Evolutionary conservation across 2,888 invertebrate species (phyloP).

Genomic region (Amphipyra tragopoginis): DNA sequence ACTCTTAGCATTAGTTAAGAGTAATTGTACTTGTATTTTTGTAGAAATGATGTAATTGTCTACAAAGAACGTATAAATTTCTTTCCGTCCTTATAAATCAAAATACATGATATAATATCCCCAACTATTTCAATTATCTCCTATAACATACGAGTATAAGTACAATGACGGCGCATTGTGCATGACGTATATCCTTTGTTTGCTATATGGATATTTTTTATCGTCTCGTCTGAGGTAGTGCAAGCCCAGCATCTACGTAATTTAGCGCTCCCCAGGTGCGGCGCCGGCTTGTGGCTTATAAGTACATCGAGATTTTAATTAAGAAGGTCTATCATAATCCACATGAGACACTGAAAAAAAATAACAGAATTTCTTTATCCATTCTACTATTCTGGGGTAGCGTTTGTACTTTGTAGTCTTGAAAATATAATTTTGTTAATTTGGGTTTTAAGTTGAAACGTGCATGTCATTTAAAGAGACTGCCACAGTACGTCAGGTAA

Average conservation of each 20-base stretch:
- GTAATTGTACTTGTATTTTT: too few relatives aligned
- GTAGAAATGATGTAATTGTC: too few relatives aligned
- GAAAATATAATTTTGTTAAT: not conserved
- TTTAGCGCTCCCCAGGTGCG: slow-evolving; percentile 84
- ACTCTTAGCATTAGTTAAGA: too few relatives aligned
- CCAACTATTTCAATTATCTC: too few relatives aligned
- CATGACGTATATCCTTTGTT: slow-evolving; percentile 38
- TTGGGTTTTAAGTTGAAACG: slow-evolving; percentile 1
- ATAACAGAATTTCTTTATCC: slow-evolving; percentile 43
- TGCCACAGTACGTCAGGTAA: too few relatives aligned
- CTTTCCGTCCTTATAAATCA: too few relatives aligned
- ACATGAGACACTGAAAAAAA: slow-evolving; percentile 66
- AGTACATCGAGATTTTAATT: slow-evolving; percentile 84
- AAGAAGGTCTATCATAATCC: slow-evolving; percentile 79
- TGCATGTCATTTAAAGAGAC: slow-evolving; percentile 5
- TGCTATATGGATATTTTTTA: slow-evolving; percentile 57
- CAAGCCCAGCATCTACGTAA: slow-evolving; percentile 61
- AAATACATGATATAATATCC: too few relatives aligned
- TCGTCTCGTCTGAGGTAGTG: slow-evolving; percentile 58
- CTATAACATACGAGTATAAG: too few relatives aligned
- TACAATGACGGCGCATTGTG: not conserved
- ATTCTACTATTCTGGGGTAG: slow-evolving; percentile 29
- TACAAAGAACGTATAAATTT: too few relatives aligned
- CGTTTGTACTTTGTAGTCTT: slow-evolving; percentile 24
- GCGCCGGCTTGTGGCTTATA: slow-evolving; percentile 77